Conservation (phyloP, 2,888 invertebrate species). For the Melieria picta region DNA sequence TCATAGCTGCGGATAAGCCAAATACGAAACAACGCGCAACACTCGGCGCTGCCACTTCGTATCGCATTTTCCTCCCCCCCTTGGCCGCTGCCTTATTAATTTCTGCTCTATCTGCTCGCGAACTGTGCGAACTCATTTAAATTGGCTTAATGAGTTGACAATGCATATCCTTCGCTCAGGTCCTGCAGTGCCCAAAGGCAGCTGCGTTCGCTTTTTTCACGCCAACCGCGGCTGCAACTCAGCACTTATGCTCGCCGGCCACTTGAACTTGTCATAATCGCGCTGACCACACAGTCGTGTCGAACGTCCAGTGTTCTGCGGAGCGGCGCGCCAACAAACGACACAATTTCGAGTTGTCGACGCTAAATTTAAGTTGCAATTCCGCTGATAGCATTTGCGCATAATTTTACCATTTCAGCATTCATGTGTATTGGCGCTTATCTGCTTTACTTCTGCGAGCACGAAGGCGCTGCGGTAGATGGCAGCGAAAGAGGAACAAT, state of each 20-base stretch:
- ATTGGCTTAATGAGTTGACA: conserved; percentile 48
- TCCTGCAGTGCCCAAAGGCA: conserved; percentile 5
- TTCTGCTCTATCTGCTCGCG: conserved; percentile 19
- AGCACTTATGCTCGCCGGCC: neutral
- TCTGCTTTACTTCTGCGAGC: no score
- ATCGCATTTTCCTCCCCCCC: neutral
- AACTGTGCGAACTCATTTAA: conserved; percentile 43
- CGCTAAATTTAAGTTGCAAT: conserved; percentile 34
- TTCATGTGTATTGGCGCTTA: no score
- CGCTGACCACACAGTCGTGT: neutral
- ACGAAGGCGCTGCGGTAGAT: no score
- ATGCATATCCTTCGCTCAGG: conserved; percentile 31
- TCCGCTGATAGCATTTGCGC: conserved; percentile 16
- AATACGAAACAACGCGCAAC: neutral
- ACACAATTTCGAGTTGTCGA: conserved; percentile 31
- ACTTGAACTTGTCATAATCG: conserved; percentile 29
- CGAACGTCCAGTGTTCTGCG: no score
- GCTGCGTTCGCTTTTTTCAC: conserved; percentile 22
- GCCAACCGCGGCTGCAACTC: conserved; percentile 12
- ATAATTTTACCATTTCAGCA: no score
- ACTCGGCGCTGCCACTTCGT: neutral
- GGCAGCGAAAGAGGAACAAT: no score
- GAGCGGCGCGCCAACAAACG: neutral
- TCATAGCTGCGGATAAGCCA: no score
- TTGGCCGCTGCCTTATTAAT: conserved; percentile 8